phyloP scores from a whole-genome alignment of 2,888 invertebrate genomes.

The Perizoma flavofasciatum region DNA sequence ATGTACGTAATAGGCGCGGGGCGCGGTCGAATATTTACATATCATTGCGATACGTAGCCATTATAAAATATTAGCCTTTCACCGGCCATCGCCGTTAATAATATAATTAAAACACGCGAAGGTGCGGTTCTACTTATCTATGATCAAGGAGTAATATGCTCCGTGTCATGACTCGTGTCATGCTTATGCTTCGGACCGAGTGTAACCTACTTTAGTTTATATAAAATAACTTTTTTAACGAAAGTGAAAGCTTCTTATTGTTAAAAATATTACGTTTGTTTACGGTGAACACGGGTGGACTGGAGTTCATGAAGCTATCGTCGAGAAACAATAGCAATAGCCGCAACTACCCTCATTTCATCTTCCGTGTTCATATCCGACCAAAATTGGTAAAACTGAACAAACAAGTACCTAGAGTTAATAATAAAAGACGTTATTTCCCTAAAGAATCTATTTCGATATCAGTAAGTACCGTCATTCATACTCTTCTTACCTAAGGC shows the following conservation, averaged over 20 bases:
- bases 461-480: background rate
- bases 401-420: too few relatives aligned
- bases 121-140: slow-evolving; percentile 75
- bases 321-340: too few relatives aligned
- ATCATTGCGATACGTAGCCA: slow-evolving; percentile 81
- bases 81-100: slow-evolving; percentile 78
- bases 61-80: slow-evolving; percentile 82
- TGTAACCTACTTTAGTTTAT: slow-evolving; percentile 21
- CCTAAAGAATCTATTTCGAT: background rate
- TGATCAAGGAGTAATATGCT: slow-evolving; percentile 65
- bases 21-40: slow-evolving; percentile 81
- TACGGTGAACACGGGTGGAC: too few relatives aligned
- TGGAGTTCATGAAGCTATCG: too few relatives aligned
- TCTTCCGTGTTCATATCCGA: too few relatives aligned
- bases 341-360: too few relatives aligned
- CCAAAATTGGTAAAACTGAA: too few relatives aligned
- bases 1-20: slow-evolving; percentile 66
- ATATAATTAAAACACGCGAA: slow-evolving; percentile 83
- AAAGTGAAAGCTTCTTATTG: too few relatives aligned
- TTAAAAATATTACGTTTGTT: too few relatives aligned
- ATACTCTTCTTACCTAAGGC: background rate
- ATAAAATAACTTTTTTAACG: background rate
- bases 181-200: slow-evolving; percentile 37
- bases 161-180: slow-evolving; percentile 37
- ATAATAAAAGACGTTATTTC: background rate